Evolutionary conservation across 2,888 invertebrate genomes (phyloP), one percentile per base, ranked within the genome.

Genomic region (Eutolmus rufibarbis): DNA sequence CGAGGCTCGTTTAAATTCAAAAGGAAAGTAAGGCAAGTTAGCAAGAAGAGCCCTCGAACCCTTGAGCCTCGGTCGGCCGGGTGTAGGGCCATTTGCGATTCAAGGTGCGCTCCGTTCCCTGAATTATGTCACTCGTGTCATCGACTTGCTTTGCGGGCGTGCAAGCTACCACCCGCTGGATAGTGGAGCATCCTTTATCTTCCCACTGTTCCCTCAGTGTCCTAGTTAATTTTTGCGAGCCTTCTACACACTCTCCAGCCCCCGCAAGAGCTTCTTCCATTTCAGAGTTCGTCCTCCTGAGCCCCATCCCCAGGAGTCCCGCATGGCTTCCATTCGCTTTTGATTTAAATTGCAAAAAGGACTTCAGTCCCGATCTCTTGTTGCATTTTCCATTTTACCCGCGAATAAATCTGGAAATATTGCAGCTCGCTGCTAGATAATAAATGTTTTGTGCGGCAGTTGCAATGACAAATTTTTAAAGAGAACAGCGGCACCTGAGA

Each of bases 281-380:
- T 31, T 34, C 37, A 14, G 23, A 34, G 16, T n/a, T 76, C 28
- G 51, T 78, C 19, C 40, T 79, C 79, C 9, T 9, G 23, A 57
- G 57, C 57, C 2, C 57, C n/a, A 23, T 34, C 34, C 34, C 34
- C 34, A 34, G 34, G 34, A 34, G 34, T 34, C 34, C 34, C 7
- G 34, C 12, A 19, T 8, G 9, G 23, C 9, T 23, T 19, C 66
- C 9, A 14, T 28, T 40, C 46, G 28, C 31, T 51, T 51, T 7
- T 79, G 79, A 79, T 79, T 79, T 79, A 79, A 51, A 51, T 79
- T 51, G 79, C 79, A 79, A 43, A 79, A 79, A 51, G 51, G 79
- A 79, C 31, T 28, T 51, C 51, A 51, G 66, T 79, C 16, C 31
- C 31, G 23, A 51, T 40, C 51, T 51, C 23, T 37, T 79, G 79